Base-by-base conservation (phyloP, 2,888 invertebrate species). In the Apamea epomidion region DNA sequence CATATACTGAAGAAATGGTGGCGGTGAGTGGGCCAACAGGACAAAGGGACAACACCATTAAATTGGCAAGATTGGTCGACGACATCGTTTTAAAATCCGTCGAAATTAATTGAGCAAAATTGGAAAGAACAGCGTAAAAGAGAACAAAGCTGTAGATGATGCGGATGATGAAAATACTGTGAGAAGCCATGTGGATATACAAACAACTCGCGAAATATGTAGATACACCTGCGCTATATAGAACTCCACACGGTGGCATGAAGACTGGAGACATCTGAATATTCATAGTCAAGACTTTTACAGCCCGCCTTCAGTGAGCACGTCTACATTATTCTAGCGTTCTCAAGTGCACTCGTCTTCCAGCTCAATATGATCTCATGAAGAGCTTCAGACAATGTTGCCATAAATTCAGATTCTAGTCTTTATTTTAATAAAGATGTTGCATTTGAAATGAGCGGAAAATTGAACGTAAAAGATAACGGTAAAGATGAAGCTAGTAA, bases 281-380 rank as follows among this genome's bases (percentile, higher is more conserved):
- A 89, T 88, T 88, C 81, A 90, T 81, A 87, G 74, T 64, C 51
- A 88, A 77, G 84, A 83, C 85, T 81, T 82, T 88, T 80, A 72
- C 78, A 70, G 87, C 76, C 71, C 25, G 45, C 64, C 71, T 75
- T 75, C 75, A 68, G 54, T 48, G 64, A 73, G 48, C 62, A 74
- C 37, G 32, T 67, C 48, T 68, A 74, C 68, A 84, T 81, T 87
- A 81, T 84, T 87, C 81, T 64, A 74, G 72, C 45, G 25, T 68
- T 64, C 48, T 76, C 72, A 60, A 78, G 81, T 75, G 78, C 85
- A 87, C 72, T 87, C 32, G 10, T 67, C 64, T 72, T n/a, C 71
- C 37, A 69, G 71, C 78, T 78, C 58, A 71, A 72, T 37, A 60
- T 76, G 74, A 81, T 81, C 81, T 75, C 72, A 60, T 64, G 72